phyloP scores from a whole-genome alignment of 2,113 vertebrate genomes.

The Speoplatyrhinus poulsoni region DNA sequence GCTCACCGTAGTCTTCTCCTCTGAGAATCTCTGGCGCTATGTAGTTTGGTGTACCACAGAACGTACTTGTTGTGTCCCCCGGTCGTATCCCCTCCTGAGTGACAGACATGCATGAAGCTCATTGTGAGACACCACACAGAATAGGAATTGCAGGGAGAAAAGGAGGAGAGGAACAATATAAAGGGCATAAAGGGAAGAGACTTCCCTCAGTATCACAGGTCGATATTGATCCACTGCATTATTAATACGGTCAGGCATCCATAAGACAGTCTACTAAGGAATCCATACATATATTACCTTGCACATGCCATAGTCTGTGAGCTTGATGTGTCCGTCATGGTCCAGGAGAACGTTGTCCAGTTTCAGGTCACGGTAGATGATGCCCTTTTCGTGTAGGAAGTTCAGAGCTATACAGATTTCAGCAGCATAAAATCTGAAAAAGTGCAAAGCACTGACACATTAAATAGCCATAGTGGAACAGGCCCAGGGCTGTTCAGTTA shows the following conservation, averaged over 20 bases:
- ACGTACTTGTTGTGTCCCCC: conserved; percentile 97
- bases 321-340: conserved; percentile 95
- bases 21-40: conserved; percentile 97
- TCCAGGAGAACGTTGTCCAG: conserved; percentile 98
- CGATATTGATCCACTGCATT: conserved; percentile 19
- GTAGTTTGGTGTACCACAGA: conserved; percentile 98
- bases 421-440: conserved; percentile 93
- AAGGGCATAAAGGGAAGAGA: background rate
- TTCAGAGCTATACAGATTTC: conserved; percentile 98
- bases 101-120: background rate
- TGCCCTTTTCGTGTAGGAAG: conserved; percentile 97
- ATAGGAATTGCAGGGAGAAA: background rate
- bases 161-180: background rate
- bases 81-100: conserved; percentile 94
- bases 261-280: background rate
- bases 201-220: conserved; percentile 2
- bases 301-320: conserved; percentile 99
- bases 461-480: background rate
- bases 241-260: conserved; percentile 11
- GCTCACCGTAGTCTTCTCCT: conserved; percentile 96
- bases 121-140: background rate
- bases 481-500: too few relatives aligned
- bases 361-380: conserved; percentile 97
- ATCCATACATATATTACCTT: conserved; percentile 76
- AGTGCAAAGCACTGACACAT: background rate